Percentiles rank a stretch among this genome's conserved stretches.
Evolutionary conservation across 2,797 vertebrate species (phyloP).

Genomic region (Ibycter americanus): DNA sequence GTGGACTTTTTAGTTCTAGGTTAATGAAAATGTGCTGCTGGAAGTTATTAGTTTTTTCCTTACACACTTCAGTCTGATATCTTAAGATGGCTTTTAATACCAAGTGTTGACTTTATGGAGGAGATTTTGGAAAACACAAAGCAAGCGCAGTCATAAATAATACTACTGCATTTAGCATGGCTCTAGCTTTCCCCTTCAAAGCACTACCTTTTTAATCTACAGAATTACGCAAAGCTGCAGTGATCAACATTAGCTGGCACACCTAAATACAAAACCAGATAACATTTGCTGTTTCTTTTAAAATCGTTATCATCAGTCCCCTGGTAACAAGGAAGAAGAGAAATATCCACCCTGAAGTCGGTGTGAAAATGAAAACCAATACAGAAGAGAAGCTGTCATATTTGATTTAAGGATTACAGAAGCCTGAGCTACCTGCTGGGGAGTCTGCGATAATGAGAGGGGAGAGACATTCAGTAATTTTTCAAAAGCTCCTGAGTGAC

Average conservation of each 20-base stretch:
- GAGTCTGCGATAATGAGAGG: neutral
- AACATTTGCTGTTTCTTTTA: neutral
- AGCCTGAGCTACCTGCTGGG: neutral
- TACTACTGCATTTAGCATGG: neutral
- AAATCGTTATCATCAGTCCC: neutral
- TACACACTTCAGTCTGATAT: neutral
- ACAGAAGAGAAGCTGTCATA: neutral
- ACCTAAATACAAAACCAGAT: neutral
- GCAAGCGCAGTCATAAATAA: slow-evolving; percentile 19
- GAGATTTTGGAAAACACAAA: slow-evolving; percentile 22
- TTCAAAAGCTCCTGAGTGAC: neutral
- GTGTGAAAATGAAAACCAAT: neutral
- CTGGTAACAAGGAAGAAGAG: neutral
- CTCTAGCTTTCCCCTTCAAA: neutral
- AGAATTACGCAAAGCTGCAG: neutral
- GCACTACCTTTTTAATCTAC: neutral
- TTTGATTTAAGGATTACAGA: slow-evolving; percentile 25
- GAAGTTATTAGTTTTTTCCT: neutral
- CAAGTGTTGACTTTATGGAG: neutral
- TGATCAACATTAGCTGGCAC: neutral
- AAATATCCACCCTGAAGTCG: neutral
- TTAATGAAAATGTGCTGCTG: slow-evolving; percentile 28
- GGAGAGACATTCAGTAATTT: neutral
- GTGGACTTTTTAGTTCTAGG: neutral
- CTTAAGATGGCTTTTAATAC: slow-evolving; percentile 12